phyloP scores from a whole-genome alignment of 2,888 invertebrate species.

The Aspidapion aeneum region DNA sequence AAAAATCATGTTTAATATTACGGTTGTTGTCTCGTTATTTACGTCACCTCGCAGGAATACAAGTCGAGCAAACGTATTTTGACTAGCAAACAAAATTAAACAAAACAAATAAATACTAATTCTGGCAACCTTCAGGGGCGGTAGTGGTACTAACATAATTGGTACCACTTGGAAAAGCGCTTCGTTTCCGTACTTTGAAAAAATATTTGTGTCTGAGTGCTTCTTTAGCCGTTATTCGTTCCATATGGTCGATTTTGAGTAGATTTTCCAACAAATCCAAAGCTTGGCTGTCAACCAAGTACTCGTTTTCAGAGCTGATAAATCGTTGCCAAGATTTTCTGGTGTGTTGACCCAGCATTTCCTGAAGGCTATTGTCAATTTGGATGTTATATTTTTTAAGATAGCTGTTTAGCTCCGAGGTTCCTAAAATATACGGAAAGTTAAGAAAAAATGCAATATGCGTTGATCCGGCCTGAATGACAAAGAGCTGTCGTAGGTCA shows the following conservation, averaged over 20 bases:
- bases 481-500: too few relatives aligned
- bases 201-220: slow-evolving; percentile 45
- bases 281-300: slow-evolving; percentile 43
- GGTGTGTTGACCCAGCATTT: slow-evolving; percentile 37
- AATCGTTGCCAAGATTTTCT: slow-evolving; percentile 46
- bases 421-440: slow-evolving; percentile 32
- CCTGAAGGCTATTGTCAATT: slow-evolving; percentile 35
- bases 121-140: not conserved
- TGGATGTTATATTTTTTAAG: slow-evolving; percentile 43
- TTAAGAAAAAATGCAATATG: too few relatives aligned
- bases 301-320: slow-evolving; percentile 44
- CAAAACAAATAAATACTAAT: too few relatives aligned
- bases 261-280: slow-evolving; percentile 42
- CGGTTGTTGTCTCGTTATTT: too few relatives aligned
- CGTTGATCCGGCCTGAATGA: too few relatives aligned
- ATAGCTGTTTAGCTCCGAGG: slow-evolving; percentile 39
- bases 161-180: slow-evolving; percentile 2
- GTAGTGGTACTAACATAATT: not conserved
- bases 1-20: too few relatives aligned
- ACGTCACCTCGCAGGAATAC: too few relatives aligned
- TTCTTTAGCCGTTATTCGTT: slow-evolving; percentile 43
- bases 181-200: slow-evolving; percentile 28
- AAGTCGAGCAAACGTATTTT: too few relatives aligned
- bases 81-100: too few relatives aligned
- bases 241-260: slow-evolving; percentile 44